Conservation (phyloP, 2,797 vertebrate genomes). For the Mycteria americana region DNA sequence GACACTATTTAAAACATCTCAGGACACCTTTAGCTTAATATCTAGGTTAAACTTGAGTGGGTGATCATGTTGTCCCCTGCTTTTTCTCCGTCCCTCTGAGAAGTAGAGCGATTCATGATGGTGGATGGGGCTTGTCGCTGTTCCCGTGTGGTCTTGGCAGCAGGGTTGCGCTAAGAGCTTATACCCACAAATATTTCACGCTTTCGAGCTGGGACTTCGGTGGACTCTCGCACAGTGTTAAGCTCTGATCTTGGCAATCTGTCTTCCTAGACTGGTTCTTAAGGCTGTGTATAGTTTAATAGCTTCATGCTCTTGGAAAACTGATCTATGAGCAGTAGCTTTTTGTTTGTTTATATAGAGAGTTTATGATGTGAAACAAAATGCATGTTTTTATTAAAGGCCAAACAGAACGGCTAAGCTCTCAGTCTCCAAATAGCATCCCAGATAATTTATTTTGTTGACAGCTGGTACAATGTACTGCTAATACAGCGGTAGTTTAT, state of each 20-base stretch:
- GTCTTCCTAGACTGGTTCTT: neutral
- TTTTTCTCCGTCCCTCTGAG: neutral
- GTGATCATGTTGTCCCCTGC: neutral
- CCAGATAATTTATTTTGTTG: neutral
- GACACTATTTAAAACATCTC: neutral
- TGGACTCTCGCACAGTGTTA: neutral
- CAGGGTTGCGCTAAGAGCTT: neutral
- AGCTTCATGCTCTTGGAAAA: neutral
- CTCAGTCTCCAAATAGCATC: neutral
- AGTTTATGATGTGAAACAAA: neutral
- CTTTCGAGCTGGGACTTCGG: neutral
- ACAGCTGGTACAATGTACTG: neutral
- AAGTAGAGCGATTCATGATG: neutral
- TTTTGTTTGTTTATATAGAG: neutral
- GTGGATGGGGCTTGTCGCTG: accelerated
- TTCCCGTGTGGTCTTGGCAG: neutral
- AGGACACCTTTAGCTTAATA: neutral
- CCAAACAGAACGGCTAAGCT: neutral
- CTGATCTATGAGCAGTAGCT: neutral
- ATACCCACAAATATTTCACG: neutral
- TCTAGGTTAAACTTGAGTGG: neutral
- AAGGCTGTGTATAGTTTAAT: neutral
- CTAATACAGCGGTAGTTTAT: neutral
- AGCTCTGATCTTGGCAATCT: neutral
- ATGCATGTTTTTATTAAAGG: neutral